Evolutionary conservation across 2,888 invertebrate species (phyloP).

Genomic region (Oligia fasciuncula): DNA sequence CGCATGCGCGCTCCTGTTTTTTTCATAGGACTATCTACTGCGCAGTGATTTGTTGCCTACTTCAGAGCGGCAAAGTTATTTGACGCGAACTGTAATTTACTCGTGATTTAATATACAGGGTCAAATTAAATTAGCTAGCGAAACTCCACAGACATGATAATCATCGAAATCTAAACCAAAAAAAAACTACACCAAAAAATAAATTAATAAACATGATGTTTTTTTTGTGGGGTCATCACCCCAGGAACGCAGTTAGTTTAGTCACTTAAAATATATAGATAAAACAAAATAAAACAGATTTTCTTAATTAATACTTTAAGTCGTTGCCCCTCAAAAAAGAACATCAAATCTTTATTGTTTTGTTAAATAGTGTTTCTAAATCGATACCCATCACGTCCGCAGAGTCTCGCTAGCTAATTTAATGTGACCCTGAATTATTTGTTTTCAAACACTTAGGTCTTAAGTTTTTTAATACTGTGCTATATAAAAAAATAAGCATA

Average conservation of each 20-base stretch:
- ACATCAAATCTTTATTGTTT: background rate
- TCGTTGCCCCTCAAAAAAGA: no score
- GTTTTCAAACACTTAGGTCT: background rate
- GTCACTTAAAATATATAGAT: background rate
- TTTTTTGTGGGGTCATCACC: no score
- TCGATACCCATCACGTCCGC: background rate
- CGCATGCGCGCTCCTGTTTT: no score
- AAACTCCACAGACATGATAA: background rate
- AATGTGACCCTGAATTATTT: background rate
- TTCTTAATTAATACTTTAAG: background rate
- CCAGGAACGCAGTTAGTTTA: no score
- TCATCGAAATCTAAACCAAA: no score
- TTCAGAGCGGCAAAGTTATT: no score
- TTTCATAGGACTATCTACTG: no score
- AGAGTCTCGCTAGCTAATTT: background rate
- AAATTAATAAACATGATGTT: background rate
- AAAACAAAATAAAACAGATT: background rate
- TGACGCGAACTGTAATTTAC: constrained; percentile 1
- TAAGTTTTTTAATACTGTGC: constrained; percentile 8
- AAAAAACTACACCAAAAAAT: background rate
- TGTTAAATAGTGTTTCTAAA: background rate
- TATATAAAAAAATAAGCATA: constrained; percentile 35
- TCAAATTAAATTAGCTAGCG: background rate
- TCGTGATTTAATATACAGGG: background rate
- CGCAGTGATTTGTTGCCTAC: no score